Conservation (phyloP, 2,113 vertebrate genomes). For the Phocoena sinus region DNA sequence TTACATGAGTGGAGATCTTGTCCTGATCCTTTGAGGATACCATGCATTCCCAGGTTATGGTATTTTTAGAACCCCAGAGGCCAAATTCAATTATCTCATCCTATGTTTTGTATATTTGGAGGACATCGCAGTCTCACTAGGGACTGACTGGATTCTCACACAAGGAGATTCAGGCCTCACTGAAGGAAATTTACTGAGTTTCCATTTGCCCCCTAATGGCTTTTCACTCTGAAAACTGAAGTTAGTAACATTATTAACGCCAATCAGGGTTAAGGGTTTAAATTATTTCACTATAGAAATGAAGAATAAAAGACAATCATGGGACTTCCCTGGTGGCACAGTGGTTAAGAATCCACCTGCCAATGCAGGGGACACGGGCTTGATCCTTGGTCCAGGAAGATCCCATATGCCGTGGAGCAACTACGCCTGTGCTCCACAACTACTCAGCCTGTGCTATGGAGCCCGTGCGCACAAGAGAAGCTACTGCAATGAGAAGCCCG, state of each 20-base stretch:
- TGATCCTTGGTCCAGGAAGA: no score
- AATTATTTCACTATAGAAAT: not conserved
- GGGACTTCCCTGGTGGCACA: no score
- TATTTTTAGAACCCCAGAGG: constrained; percentile 15
- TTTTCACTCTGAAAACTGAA: constrained; percentile 27
- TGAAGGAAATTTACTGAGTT: constrained; percentile 32
- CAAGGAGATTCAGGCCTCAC: not conserved
- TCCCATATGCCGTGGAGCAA: no score
- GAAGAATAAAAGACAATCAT: not conserved
- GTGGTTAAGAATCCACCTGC: no score
- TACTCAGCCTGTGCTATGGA: no score
- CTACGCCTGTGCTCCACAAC: no score
- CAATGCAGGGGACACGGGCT: no score
- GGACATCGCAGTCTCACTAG: not conserved
- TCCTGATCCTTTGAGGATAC: not conserved
- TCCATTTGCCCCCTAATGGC: not conserved
- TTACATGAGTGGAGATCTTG: not conserved
- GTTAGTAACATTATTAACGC: not conserved
- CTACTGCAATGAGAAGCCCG: no score
- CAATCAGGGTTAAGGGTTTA: not conserved
- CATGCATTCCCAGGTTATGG: not conserved
- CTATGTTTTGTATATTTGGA: constrained; percentile 46
- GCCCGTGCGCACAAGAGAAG: no score
- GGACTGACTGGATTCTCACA: not conserved
- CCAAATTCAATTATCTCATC: constrained; percentile 56